These are phyloP conservation scores for Thaumetopoea pityocampa DNA, from an alignment of 1,140 invertebrate genomes.

Conservation along the genomic window DNA sequence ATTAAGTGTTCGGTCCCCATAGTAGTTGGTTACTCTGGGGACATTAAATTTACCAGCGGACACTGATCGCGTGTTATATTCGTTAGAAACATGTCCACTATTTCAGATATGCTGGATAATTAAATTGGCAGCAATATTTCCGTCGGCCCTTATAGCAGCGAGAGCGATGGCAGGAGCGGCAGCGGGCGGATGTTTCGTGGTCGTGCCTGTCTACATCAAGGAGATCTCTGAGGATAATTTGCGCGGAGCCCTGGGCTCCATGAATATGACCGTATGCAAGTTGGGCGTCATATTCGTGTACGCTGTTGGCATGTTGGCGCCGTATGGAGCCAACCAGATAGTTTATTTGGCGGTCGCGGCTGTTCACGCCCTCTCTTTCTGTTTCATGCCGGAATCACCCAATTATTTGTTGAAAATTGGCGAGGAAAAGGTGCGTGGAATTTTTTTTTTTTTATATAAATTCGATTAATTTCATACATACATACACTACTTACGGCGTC, in stretches of 20 bases:
- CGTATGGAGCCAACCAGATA: conserved; percentile 28
- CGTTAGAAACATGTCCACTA: neutral
- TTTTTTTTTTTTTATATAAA: neutral
- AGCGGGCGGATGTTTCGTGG: conserved; percentile 63
- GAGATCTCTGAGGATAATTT: conserved; percentile 66
- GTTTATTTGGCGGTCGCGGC: conserved; percentile 26
- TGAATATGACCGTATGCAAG: conserved; percentile 37
- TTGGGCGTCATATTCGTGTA: conserved; percentile 41
- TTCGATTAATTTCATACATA: neutral
- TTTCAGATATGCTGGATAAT: conserved; percentile 41
- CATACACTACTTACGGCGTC: no score
- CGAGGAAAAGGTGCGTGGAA: conserved; percentile 27
- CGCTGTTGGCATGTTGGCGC: conserved; percentile 24
- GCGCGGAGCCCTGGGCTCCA: conserved; percentile 51
- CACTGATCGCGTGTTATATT: neutral
- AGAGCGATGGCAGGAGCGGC: conserved; percentile 67
- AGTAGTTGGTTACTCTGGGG: no score
- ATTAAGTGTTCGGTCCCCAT: no score
- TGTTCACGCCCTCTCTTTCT: conserved; percentile 24
- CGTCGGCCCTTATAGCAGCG: conserved; percentile 31
- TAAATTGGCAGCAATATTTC: conserved; percentile 22
- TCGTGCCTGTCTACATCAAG: conserved; percentile 73
- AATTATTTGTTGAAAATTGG: conserved; percentile 35
- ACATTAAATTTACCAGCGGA: no score
- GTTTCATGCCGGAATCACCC: conserved; percentile 40